Conservation (phyloP, 2,888 invertebrate genomes). For the Selenia dentaria region DNA sequence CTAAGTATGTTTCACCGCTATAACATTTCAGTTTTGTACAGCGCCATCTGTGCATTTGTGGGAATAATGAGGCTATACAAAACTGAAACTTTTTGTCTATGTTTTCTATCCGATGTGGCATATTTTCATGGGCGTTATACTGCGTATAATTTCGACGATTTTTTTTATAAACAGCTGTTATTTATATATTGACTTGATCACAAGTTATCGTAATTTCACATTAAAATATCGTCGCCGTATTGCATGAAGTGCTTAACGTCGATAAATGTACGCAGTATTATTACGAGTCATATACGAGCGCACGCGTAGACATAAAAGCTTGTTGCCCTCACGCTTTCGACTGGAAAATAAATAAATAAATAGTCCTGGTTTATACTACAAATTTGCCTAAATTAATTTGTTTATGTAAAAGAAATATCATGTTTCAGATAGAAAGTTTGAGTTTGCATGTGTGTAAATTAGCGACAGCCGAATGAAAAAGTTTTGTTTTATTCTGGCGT, state of each 20-base stretch:
- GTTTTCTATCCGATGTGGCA: conserved; percentile 8
- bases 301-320: conserved; percentile 43
- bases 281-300: conserved; percentile 39
- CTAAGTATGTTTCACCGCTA: too few species aligned
- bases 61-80: neutral
- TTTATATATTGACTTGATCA: too few species aligned
- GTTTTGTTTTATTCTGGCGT: too few species aligned
- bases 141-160: conserved; percentile 16
- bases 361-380: too few species aligned
- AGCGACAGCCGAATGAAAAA: too few species aligned
- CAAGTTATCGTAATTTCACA: too few species aligned
- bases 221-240: too few species aligned
- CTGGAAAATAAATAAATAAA: conserved; percentile 18
- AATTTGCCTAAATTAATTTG: too few species aligned
- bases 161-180: neutral
- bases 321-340: conserved; percentile 26
- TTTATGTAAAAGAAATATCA: too few species aligned
- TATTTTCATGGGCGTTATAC: conserved; percentile 11
- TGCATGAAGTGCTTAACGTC: neutral
- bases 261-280: conserved; percentile 27
- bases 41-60: neutral
- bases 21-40: neutral
- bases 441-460: too few species aligned
- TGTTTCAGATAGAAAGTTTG: neutral
- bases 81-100: neutral